Percentiles rank a stretch among this genome's conserved stretches.
Conservation (phyloP, 2,888 invertebrate genomes). For the Hydrotaea cyrtoneurina region DNA sequence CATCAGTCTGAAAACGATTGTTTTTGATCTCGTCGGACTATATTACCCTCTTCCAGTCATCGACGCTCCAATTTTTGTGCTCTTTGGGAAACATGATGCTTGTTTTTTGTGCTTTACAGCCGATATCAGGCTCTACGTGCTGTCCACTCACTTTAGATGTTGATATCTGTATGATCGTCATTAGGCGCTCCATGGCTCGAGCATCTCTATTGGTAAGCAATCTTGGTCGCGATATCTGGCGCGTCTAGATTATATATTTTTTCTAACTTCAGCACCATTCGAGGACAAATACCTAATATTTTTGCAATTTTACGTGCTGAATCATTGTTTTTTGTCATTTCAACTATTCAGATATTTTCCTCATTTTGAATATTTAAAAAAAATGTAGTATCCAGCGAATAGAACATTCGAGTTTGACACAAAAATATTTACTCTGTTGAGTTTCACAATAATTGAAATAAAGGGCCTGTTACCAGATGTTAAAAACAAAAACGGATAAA, state of each 20-base stretch:
- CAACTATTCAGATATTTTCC: background rate
- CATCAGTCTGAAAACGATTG: too few relatives aligned
- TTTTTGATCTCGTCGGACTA: too few relatives aligned
- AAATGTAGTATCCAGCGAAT: too few relatives aligned
- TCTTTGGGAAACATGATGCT: too few relatives aligned
- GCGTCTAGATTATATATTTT: background rate
- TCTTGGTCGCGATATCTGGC: background rate
- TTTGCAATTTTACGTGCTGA: background rate
- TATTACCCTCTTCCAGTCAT: too few relatives aligned
- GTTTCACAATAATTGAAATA: too few relatives aligned
- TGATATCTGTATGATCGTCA: background rate
- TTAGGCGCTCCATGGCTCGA: too few relatives aligned
- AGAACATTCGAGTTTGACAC: too few relatives aligned
- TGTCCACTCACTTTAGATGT: background rate
- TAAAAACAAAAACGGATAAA: too few relatives aligned
- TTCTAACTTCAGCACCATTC: background rate
- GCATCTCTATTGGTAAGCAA: background rate
- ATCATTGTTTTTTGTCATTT: slow-evolving; percentile 3
- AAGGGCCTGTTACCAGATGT: too few relatives aligned
- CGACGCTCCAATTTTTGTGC: too few relatives aligned
- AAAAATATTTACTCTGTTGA: too few relatives aligned
- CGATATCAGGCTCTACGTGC: background rate
- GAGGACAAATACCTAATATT: background rate
- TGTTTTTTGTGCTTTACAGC: background rate
- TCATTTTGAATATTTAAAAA: background rate